Conservation (phyloP, 2,113 vertebrate species). For the Telmatochromis bifrenatus region DNA sequence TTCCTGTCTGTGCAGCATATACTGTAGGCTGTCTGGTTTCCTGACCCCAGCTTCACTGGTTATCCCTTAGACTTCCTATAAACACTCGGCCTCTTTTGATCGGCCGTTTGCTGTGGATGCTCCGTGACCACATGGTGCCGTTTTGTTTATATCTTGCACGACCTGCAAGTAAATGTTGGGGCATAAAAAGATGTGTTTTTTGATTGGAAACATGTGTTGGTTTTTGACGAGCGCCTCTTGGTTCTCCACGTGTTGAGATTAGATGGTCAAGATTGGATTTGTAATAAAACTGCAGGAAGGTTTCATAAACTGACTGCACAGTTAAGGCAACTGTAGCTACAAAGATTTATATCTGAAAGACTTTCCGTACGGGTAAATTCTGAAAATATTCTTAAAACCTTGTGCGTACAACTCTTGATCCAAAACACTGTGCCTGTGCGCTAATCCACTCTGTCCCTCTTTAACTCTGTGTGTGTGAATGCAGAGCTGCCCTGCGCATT, state of each 20-base stretch:
- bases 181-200: conserved; percentile 16
- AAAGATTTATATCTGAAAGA: background rate
- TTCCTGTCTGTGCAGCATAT: conserved; percentile 22
- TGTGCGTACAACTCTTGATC: background rate
- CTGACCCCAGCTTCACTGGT: background rate
- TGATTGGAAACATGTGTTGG: conserved; percentile 15
- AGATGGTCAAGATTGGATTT: background rate
- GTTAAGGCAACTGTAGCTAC: background rate
- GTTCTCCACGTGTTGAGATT: background rate
- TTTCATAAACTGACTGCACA: background rate
- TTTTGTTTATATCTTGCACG: conserved; percentile 35
- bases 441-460: conserved; percentile 2
- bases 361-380: background rate
- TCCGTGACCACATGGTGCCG: conserved; percentile 22
- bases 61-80: conserved; percentile 12
- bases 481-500: conserved; percentile 38
- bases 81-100: conserved; percentile 36
- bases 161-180: conserved; percentile 8
- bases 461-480: conserved; percentile 12
- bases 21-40: background rate
- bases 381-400: background rate
- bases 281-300: background rate
- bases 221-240: background rate
- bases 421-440: background rate
- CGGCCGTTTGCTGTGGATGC: background rate